phyloP scores from a whole-genome alignment of 1,140 invertebrate genomes.

The Lepidurus arcticus region DNA sequence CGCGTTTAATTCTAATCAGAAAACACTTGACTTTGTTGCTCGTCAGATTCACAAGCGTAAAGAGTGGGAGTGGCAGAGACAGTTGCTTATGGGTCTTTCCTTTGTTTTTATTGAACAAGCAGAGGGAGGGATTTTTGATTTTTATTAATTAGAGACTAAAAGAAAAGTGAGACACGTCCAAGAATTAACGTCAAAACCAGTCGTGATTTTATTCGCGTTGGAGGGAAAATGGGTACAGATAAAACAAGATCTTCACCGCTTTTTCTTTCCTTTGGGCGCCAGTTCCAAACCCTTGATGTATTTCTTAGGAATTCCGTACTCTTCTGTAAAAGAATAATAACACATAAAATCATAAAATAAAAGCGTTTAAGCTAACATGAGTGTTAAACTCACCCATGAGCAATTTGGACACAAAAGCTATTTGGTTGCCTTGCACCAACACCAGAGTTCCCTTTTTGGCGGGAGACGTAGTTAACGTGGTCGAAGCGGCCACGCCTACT shows the following conservation, averaged over 20 bases:
- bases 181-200: background rate
- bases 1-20: background rate
- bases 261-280: slow-evolving; percentile 37
- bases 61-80: no score
- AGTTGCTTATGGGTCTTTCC: background rate
- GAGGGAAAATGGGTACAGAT: background rate
- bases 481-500: slow-evolving; percentile 74
- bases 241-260: background rate
- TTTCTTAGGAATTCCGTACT: slow-evolving; percentile 40
- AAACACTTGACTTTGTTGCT: background rate
- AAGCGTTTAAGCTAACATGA: slow-evolving; percentile 4
- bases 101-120: background rate
- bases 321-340: slow-evolving; percentile 36
- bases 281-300: slow-evolving; percentile 39
- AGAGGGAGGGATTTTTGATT: background rate
- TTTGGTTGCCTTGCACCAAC: slow-evolving; percentile 85
- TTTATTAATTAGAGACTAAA: background rate
- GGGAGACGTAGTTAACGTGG: slow-evolving; percentile 66
- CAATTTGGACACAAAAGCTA: slow-evolving; percentile 66
- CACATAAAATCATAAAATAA: background rate
- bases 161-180: background rate
- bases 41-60: no score
- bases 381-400: slow-evolving; percentile 54
- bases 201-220: background rate
- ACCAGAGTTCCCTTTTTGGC: slow-evolving; percentile 71